phyloP scores from a whole-genome alignment of 53 echinoderm and acorn worm species.

The Pentamera pediparva region DNA sequence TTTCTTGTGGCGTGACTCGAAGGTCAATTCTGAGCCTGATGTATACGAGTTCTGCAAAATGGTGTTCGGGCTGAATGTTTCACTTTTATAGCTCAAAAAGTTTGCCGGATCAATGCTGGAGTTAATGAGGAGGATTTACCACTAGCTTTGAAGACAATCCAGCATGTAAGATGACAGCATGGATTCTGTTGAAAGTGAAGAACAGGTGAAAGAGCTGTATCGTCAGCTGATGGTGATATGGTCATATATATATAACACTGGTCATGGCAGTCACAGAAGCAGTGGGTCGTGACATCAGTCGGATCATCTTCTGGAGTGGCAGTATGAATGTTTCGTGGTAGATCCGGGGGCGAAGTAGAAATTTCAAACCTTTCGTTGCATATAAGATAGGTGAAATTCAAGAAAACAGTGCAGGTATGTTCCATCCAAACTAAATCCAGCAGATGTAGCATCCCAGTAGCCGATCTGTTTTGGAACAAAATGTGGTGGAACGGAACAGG shows the following conservation, averaged over 20 bases:
- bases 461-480: not conserved
- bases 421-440: constrained; percentile 1
- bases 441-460: constrained; percentile 2
- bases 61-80: no score
- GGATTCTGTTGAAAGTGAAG: not conserved
- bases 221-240: not conserved
- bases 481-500: constrained; percentile 31
- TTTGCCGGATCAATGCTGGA: no score
- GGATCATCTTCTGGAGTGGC: not conserved
- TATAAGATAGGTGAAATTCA: constrained; percentile 24
- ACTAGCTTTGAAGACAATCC: not conserved
- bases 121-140: not conserved
- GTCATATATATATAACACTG: not conserved
- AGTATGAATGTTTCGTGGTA: constrained; percentile 27
- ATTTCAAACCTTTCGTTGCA: constrained; percentile 4
- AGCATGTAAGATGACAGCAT: not conserved
- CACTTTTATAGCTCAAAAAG: no score
- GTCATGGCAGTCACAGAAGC: not conserved
- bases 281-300: not conserved
- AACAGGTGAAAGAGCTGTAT: not conserved
- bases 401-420: constrained; percentile 23
- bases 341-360: constrained; percentile 15
- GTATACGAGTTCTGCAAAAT: no score
- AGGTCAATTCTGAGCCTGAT: no score
- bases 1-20: no score